phyloP scores from a whole-genome alignment of 2,113 vertebrate genomes.

The Axis porcinus region DNA sequence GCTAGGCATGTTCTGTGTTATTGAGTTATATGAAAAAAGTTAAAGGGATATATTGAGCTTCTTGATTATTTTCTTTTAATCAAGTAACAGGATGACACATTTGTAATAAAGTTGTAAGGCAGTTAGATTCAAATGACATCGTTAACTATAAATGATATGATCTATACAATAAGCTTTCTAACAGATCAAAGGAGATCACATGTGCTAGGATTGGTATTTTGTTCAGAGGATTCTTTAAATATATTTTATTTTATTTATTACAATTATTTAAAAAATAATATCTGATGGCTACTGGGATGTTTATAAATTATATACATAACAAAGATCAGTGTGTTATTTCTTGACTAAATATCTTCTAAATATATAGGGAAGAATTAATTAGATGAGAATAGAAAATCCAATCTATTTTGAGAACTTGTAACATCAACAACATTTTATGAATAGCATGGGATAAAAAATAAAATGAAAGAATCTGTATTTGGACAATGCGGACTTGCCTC shows the following conservation, averaged over 20 bases:
- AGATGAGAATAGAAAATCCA: neutral
- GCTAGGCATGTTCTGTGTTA: neutral
- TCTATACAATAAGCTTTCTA: neutral
- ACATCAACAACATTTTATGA: neutral
- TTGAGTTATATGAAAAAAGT: neutral
- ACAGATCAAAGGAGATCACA: neutral
- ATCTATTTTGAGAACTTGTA: neutral
- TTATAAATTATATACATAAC: neutral
- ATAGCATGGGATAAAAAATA: neutral
- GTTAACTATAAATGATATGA: constrained; percentile 7
- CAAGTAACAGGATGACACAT: neutral
- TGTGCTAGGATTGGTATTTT: neutral
- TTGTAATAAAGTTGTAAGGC: constrained; percentile 1
- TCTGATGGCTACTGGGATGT: neutral
- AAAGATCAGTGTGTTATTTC: neutral
- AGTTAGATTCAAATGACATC: neutral
- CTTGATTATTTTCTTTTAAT: constrained; percentile 34
- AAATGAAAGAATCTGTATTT: neutral
- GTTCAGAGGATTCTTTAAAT: neutral
- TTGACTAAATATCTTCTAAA: neutral
- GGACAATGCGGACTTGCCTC: neutral
- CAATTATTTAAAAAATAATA: neutral
- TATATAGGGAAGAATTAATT: neutral
- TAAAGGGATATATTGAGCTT: neutral
- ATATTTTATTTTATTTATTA: neutral